Base-by-base conservation (phyloP, 64 coral and sea anemone species). In the Actinia equina region DNA sequence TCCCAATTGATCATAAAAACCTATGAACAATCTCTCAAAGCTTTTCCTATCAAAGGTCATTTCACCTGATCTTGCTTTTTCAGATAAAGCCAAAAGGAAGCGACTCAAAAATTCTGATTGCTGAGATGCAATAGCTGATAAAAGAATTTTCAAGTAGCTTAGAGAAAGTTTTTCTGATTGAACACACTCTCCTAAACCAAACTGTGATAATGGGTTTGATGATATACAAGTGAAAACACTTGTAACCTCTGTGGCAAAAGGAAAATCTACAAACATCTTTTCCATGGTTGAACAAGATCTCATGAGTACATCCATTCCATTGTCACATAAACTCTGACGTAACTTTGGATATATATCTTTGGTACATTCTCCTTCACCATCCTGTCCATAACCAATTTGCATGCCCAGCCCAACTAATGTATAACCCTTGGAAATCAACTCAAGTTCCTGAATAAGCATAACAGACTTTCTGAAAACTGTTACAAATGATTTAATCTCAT, bases 81-180 rank as follows among this genome's bases (percentile, higher is more conserved):
- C 55, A 14, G 91, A 97, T 23, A 97, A 77, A 57, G 64, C 80
- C 20, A 97, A 70, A 5, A 97, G 56, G 71, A 90, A 90, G 59
- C 94, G 89, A 46, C 94, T 88, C 4, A 97, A 80, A 46, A 97
- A 85, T 80, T 93, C 94, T 52, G 94, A 97, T 55, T 97, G 94
- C 7, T 92, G 51, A 22, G 76, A 46, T 76, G 76, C 86, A 87
- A 87, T 44, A 52, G 90, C 60, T 49, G 88, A 85, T 20, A 81
- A 64, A 18, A 90, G 27, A 87, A 65, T 42, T 93, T 93, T 97
- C 4, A 97, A 89, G 25, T 56, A 84, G 77, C 88, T 88, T 25
- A 93, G 53, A 88, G 94, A 97, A 44, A 97, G 18, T 69, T 77
- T 62, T 65, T 49, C 71, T 56, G 79, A 43, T 1, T 63, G 56